Percentiles rank a stretch among this genome's conserved stretches.
Evolutionary conservation across 1,140 invertebrate genomes (phyloP).

Genomic region (Ganaspis sp.): DNA sequence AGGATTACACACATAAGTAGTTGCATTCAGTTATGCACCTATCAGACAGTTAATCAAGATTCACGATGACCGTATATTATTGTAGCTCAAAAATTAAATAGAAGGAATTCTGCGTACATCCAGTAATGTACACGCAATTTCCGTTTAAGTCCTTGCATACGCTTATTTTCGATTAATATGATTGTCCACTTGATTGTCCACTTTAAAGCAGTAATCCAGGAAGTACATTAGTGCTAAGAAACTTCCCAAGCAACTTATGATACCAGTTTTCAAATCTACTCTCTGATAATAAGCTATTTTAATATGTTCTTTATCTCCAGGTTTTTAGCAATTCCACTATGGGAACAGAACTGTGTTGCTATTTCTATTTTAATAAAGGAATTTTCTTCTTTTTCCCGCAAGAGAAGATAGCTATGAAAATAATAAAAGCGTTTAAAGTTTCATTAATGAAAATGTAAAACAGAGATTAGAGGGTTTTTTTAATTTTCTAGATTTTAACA

Average conservation of each 20-base stretch:
- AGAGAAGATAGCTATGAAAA: too few species aligned
- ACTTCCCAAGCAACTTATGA: background rate
- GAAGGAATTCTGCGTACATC: background rate
- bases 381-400: too few species aligned
- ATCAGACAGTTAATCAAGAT: conserved; percentile 1
- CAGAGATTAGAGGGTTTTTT: background rate
- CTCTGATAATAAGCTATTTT: background rate
- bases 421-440: too few species aligned
- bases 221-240: background rate
- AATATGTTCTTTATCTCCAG: background rate
- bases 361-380: too few species aligned
- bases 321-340: background rate
- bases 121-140: background rate
- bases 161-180: background rate
- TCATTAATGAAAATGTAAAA: background rate
- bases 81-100: conserved; percentile 7
- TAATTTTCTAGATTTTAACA: background rate
- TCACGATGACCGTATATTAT: conserved; percentile 11
- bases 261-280: background rate
- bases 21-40: conserved; percentile 16
- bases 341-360: too few species aligned
- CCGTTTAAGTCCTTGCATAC: background rate
- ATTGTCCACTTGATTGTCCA: conserved; percentile 29
- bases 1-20: conserved; percentile 30
- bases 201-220: conserved; percentile 1